Base-by-base conservation (phyloP, 2,797 vertebrate genomes). In the Ptychobarbus kaznakovi region DNA sequence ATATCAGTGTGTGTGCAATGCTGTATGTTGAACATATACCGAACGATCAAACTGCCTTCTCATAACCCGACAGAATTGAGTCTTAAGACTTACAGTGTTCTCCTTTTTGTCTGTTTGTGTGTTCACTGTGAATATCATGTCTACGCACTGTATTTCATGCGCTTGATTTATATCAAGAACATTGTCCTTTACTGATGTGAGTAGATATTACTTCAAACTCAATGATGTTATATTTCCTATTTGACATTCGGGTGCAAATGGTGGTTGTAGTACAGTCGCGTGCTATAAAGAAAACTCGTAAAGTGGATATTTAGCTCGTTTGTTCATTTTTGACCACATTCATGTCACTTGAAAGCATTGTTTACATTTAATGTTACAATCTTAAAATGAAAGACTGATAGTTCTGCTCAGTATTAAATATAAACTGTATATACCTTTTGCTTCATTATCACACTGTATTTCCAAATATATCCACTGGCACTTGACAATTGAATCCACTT, bases 11-110 rank as follows among this genome's bases (percentile, higher is more conserved):
- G 53, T 84, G 65, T 69, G 42, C 78, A 70, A 61, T 66, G 83
- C 74, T 65, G 76, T 87, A 81, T 65, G 28, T 61, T 81, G 70
- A 35, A 78, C 66, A 68, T 87, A 83, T 74, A 77, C 44, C 51
- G n/a, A 84, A 76, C 79, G 44, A 74, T 74, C 82, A 84, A 80
- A 82, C 89, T 86, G 82, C 84, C 89, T 73, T 85, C 70, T 84
- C 15, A 44, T 78, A 85, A 81, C 66, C 66, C 63, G 74, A 87
- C 66, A 79, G 69, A 88, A 51, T 63, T 25, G 42, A 84, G 80
- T 86, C 75, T 81, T 83, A 83, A 83, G 70, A 65, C 49, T 75
- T 75, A 4, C 58, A 88, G 80, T 56, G 15, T n/a, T 85, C 15
- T 65, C n/a, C 72, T 22, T 58, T 53, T 70, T 3, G 28, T 72